Evolutionary conservation across 2,797 vertebrate species (phyloP).

Genomic region (Chelidonichthys spinosus): DNA sequence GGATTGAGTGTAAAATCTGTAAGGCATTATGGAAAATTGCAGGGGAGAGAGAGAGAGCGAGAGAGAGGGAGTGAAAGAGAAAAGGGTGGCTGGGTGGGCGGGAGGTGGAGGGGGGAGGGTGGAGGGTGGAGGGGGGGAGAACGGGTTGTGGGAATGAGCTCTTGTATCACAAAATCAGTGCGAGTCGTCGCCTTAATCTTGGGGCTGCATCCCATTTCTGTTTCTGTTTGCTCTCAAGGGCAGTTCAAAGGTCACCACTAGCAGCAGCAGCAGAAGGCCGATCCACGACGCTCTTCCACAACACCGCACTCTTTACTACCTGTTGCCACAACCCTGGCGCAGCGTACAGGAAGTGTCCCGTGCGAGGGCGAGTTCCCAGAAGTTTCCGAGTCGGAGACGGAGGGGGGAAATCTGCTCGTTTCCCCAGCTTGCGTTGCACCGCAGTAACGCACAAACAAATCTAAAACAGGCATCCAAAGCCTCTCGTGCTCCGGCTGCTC

Average conservation of each 20-base stretch:
- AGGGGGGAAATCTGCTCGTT: constrained; percentile 30
- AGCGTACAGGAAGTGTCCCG: not conserved
- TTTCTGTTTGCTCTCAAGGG: constrained; percentile 3
- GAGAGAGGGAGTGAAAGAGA: constrained; percentile 51
- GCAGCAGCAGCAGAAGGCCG: too few species aligned
- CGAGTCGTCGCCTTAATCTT: constrained; percentile 9
- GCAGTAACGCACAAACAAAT: constrained; percentile 67
- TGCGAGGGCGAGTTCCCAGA: constrained; percentile 7
- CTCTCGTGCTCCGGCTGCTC: constrained; percentile 35
- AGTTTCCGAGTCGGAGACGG: constrained; percentile 27
- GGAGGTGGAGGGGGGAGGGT: constrained; percentile 35
- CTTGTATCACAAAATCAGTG: constrained; percentile 60
- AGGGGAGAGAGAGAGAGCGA: constrained; percentile 69
- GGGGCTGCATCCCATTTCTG: constrained; percentile 12
- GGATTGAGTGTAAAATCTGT: constrained; percentile 84
- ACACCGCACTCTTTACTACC: constrained; percentile 28
- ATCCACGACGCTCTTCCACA: not conserved
- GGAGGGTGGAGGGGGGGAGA: constrained; percentile 24
- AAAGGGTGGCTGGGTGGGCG: constrained; percentile 47
- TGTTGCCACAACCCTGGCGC: constrained; percentile 49
- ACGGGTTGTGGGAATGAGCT: constrained; percentile 35
- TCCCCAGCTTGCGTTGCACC: constrained; percentile 48
- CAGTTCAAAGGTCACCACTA: constrained; percentile 36
- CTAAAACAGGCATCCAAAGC: constrained; percentile 60
- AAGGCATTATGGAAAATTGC: constrained; percentile 83